Evolutionary conservation across 2,113 vertebrate species (phyloP).

Genomic region (Perca flavescens): DNA sequence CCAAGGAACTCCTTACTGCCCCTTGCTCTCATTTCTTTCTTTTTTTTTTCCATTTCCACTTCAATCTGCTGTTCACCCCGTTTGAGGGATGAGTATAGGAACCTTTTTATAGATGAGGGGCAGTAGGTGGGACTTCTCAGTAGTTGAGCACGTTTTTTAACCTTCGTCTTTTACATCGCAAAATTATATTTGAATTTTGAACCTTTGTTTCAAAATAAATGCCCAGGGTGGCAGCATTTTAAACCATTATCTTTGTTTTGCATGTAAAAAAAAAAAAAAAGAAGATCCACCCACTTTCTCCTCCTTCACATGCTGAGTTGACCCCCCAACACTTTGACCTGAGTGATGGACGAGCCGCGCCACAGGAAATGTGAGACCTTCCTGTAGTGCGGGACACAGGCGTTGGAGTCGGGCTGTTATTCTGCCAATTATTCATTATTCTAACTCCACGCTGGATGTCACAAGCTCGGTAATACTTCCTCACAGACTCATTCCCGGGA

Average conservation of each 20-base stretch:
- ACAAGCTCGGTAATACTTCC: conserved; percentile 28
- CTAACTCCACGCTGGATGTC: conserved; percentile 45
- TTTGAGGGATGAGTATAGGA: conserved; percentile 14
- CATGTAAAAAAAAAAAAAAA: not conserved
- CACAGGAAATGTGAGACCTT: conserved; percentile 57
- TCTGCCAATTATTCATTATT: conserved; percentile 78
- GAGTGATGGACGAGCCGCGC: conserved; percentile 47
- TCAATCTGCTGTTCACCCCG: conserved; percentile 18
- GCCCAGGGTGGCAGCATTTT: not conserved
- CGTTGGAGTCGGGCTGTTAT: conserved; percentile 58
- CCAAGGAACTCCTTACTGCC: conserved; percentile 30
- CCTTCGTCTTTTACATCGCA: not conserved
- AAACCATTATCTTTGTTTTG: conserved; percentile 7
- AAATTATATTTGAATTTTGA: not conserved
- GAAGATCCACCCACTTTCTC: conserved; percentile 20
- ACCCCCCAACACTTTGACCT: conserved; percentile 11
- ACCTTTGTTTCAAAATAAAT: conserved; percentile 9
- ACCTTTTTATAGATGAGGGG: conserved; percentile 9
- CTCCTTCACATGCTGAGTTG: not conserved
- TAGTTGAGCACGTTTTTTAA: not conserved
- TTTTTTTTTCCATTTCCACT: conserved; percentile 6
- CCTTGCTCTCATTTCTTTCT: not conserved
- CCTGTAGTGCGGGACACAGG: conserved; percentile 35
- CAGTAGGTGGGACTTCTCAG: not conserved
- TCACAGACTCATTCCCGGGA: conserved; percentile 35